Evolutionary conservation across 2,797 vertebrate genomes (phyloP).

Genomic region (Intellagama lesueurii): DNA sequence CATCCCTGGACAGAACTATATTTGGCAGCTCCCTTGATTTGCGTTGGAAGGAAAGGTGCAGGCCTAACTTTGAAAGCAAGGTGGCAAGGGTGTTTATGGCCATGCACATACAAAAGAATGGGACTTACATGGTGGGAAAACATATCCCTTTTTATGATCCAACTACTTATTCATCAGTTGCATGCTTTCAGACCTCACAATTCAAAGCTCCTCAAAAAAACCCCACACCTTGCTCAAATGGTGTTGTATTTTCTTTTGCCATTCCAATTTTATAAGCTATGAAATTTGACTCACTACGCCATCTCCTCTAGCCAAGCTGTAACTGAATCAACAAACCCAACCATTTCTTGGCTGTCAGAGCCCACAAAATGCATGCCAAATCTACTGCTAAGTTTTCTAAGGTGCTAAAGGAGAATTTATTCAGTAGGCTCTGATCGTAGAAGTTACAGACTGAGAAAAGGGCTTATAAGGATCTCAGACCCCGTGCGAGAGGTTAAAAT

Average conservation of each 20-base stretch:
- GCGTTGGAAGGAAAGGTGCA: not conserved
- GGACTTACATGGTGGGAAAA: not conserved
- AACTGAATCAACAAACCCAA: constrained; percentile 18
- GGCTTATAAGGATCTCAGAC: not conserved
- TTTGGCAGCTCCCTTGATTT: not conserved
- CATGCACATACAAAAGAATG: not conserved
- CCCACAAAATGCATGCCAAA: constrained; percentile 16
- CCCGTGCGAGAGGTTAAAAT: not conserved
- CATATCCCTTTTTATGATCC: not conserved
- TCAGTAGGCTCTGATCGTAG: not conserved
- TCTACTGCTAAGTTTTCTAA: constrained; percentile 2
- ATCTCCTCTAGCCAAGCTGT: constrained; percentile 17
- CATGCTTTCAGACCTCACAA: not conserved
- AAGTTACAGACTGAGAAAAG: not conserved
- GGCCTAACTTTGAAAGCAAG: not conserved
- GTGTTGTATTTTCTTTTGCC: constrained; percentile 20
- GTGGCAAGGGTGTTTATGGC: not conserved
- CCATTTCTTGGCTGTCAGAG: constrained; percentile 3
- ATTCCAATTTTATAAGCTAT: constrained; percentile 21
- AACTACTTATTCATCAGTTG: not conserved
- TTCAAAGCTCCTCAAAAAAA: not conserved
- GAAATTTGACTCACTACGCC: constrained; percentile 13
- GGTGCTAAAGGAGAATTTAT: not conserved
- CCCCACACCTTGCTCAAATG: constrained; percentile 3
- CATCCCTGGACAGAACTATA: not conserved